Evolutionary conservation across 2,113 vertebrate genomes (phyloP), one percentile per base, ranked within the genome.

Genomic region (Thamnaconus septentrionalis): DNA sequence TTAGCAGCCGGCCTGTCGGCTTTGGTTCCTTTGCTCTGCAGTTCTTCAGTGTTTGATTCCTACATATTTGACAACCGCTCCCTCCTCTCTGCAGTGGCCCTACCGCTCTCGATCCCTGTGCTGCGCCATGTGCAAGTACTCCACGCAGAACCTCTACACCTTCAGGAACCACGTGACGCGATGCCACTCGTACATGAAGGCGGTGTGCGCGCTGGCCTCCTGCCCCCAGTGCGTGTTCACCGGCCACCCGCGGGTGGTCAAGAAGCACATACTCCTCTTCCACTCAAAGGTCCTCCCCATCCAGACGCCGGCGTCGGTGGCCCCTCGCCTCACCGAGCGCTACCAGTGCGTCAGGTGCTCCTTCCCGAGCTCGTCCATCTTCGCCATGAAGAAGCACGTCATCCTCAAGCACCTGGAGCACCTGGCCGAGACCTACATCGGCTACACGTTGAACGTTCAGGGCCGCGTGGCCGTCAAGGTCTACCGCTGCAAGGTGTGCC

Each of bases 401-500:
- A 90, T 92, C 55, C 82, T 92, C 47, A 90, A 88, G 65, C 91
- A 92, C 69, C 62, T 90, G 68, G 77, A 85, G 1, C 62, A 44
- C 52, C 46, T 91, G 55, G 81, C 88, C 8, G 87, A 91, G 51
- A 75, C 81, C 54, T 90, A 82, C 43, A 89, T 89, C 3, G 90
- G 90, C 6, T 89, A 89, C 69, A 81, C 85, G 61, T 54, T 86
- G 56, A 60, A 73, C 42, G 12, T 68, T 68, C 68, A 80, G 18
- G 51, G 49, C 51, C 60, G 3, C 40, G 51, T 74, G 0, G 42
- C 69, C 1, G 0, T 72, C 39, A 71, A 88, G 80, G 88, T 90
- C 56, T 94, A 94, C 71, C 97, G 93, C 78, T 99, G 97, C 87
- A 99, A 96, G 76, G 93, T 94, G 49, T 99, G 97, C 53, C 91